Evolutionary conservation across 2,113 vertebrate genomes (phyloP), one percentile per base, ranked within the genome.

Genomic region (Cygnus buccinator): DNA sequence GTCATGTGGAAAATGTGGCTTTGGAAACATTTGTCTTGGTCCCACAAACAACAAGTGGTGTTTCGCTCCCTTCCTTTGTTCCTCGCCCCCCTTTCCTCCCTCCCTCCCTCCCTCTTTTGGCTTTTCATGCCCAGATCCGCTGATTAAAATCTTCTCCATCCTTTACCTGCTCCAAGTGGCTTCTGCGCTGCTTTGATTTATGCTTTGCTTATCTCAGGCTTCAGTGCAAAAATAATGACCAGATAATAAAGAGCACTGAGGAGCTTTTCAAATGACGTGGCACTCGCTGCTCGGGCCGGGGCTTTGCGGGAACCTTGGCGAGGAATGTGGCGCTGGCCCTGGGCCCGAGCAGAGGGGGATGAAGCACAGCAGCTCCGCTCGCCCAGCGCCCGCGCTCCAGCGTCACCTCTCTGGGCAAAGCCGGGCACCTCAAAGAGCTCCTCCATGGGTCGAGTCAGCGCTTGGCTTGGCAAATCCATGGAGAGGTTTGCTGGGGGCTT

Each of bases 231-330:
- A 97, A 93, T 94, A 96, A 97, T 76, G 96, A 94, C 93, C 78
- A 94, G 94, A 94, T 94, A 96, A 97, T 96, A 95, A 95, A 97
- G 91, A 96, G 93, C 87, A 74, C 91, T 93, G 92, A 97, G 91
- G 89, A 96, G 89, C 95, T 96, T 91, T 89, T 77, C 89, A 74
- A 94, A 75, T 26, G 87, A 76, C 77, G 37, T 3, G 50, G 79
- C 61, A 72, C 59, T 86, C 23, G 2, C 75, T 6, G 33, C 4
- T 2, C 3, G 4, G 88, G 75, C 44, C 61, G 3, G 73, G 57
- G 28, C 1, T 68, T 25, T 59, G 43, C 62, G 19, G 89, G 35
- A 93, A 55, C 58, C n/a, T 19, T 31, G 0, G 70, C 57, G 81
- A 65, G 70, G 83, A 84, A 48, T 0, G 4, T 72, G 43, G 70